A percentile compares a stretch with the other conserved stretches of the same genome.
These are phyloP conservation scores for Napeogenes sylphis DNA, from an alignment of 2,888 invertebrate species.

Conservation along the genomic window DNA sequence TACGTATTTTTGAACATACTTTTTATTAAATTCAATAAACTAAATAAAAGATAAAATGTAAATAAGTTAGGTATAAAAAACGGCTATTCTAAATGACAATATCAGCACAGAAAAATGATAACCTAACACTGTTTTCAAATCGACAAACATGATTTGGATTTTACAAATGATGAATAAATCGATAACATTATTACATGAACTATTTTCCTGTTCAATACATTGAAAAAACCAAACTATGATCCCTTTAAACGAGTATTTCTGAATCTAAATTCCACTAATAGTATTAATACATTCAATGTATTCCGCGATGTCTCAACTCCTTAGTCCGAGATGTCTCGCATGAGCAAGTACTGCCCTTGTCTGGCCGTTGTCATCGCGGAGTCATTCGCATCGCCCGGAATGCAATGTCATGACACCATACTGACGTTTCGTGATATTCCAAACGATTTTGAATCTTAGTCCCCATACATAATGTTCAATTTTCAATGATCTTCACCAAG, in stretches of 20 bases:
- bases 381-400: constrained; percentile 73
- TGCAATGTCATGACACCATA: constrained; percentile 69
- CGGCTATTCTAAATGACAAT: too few relatives aligned
- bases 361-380: constrained; percentile 70
- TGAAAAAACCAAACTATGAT: not conserved
- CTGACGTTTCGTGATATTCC: constrained; percentile 38
- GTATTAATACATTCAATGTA: constrained; percentile 23
- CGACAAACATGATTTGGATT: too few relatives aligned
- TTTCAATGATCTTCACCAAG: constrained; percentile 5
- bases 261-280: constrained; percentile 22
- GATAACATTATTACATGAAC: too few relatives aligned
- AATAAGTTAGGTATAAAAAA: too few relatives aligned
- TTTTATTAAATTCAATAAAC: too few relatives aligned
- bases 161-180: too few relatives aligned
- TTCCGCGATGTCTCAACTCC: not conserved
- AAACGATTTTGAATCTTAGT: constrained; percentile 33
- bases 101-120: too few relatives aligned
- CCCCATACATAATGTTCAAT: constrained; percentile 9
- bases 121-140: too few relatives aligned
- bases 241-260: not conserved
- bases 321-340: constrained; percentile 33
- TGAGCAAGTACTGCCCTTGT: constrained; percentile 69
- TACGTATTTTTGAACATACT: too few relatives aligned
- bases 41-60: too few relatives aligned
- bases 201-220: too few relatives aligned